Evolutionary conservation across 2,113 vertebrate species (phyloP).

Genomic region (Phoxinus phoxinus): DNA sequence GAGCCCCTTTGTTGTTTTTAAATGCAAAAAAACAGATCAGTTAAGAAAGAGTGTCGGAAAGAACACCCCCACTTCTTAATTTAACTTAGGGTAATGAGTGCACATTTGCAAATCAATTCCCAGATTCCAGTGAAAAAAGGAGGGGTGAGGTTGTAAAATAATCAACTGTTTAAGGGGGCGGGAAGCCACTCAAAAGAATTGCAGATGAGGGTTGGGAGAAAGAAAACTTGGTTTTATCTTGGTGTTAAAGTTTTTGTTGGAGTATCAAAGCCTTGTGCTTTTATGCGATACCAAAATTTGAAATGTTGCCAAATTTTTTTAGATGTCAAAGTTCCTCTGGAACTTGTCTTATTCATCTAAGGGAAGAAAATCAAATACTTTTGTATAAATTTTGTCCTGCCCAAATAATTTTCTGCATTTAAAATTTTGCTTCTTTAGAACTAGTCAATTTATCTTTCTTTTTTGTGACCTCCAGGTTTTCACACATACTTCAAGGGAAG

Average conservation of each 20-base stretch:
- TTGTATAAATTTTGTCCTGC: neutral
- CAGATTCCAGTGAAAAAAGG: conserved; percentile 62
- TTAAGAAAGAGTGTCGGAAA: conserved; percentile 52
- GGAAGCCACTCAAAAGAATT: conserved; percentile 61
- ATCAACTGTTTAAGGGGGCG: conserved; percentile 57
- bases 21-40: conserved; percentile 67
- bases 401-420: conserved; percentile 5
- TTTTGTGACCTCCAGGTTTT: conserved; percentile 42
- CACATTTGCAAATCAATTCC: conserved; percentile 80
- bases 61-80: conserved; percentile 58
- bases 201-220: conserved; percentile 65
- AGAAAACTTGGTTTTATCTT: conserved; percentile 54
- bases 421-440: conserved; percentile 23
- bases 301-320: conserved; percentile 10
- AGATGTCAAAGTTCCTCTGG: conserved; percentile 2
- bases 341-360: neutral
- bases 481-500: conserved; percentile 48
- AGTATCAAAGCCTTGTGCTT: conserved; percentile 19
- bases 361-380: neutral
- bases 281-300: neutral
- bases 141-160: conserved; percentile 69
- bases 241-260: neutral
- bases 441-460: conserved; percentile 28
- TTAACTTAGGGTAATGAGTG: conserved; percentile 71
- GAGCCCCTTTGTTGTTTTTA: conserved; percentile 66